A percentile compares a stretch with the other conserved stretches of the same genome.
phyloP scores from a whole-genome alignment of 2,888 invertebrate species.

The Phasia obesa region DNA sequence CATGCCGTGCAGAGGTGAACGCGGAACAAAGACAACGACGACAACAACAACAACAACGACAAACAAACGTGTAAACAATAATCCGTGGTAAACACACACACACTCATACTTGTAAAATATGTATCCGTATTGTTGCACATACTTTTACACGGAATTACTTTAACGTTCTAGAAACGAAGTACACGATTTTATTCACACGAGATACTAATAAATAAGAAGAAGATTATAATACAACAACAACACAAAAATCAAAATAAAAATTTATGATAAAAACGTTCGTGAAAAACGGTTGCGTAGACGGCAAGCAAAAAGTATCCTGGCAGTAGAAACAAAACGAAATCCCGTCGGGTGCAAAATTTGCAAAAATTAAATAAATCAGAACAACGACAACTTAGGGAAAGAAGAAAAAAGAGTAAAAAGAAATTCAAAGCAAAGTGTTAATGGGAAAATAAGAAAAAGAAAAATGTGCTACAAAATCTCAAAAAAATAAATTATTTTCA shows the following conservation, averaged over 20 bases:
- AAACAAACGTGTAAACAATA: constrained; percentile 60
- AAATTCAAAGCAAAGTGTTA: neutral
- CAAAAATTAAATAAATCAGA: constrained; percentile 37
- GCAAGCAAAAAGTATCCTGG: constrained; percentile 64
- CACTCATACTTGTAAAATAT: neutral
- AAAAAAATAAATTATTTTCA: neutral
- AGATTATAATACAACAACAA: constrained; percentile 68
- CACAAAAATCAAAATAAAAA: constrained; percentile 60
- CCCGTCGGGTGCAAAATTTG: constrained; percentile 60
- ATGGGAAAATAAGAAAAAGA: neutral
- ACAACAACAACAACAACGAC: constrained; percentile 30
- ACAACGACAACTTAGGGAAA: neutral
- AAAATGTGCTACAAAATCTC: constrained; percentile 10
- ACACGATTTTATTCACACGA: constrained; percentile 69
- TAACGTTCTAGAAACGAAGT: constrained; percentile 58
- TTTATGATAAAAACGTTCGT: constrained; percentile 72
- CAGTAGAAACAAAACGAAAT: constrained; percentile 55
- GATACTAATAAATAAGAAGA: constrained; percentile 58
- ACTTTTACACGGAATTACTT: constrained; percentile 23
- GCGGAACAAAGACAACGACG: constrained; percentile 79
- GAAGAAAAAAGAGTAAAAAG: neutral
- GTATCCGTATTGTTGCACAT: constrained; percentile 14
- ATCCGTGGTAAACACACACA: constrained; percentile 34
- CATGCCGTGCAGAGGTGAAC: constrained; percentile 83
- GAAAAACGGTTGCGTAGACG: constrained; percentile 69